Evolutionary conservation across 92 coral and sea anemone genomes (phyloP).

Genomic region (Palythoa caribaeorum): DNA sequence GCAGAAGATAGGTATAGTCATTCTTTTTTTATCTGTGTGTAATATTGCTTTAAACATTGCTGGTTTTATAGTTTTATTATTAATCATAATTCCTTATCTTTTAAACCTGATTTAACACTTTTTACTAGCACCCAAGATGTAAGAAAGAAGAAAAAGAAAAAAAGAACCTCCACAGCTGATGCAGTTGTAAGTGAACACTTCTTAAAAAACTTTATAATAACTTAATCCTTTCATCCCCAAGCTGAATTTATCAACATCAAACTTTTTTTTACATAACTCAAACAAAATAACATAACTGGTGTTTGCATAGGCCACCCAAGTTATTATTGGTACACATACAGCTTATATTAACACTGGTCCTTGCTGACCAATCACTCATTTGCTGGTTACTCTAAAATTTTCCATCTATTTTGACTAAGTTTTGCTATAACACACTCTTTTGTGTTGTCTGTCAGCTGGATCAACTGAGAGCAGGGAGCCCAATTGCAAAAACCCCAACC

Average conservation of each 20-base stretch:
- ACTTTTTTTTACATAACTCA: no score
- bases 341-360: no score
- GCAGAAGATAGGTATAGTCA: conserved; percentile 72
- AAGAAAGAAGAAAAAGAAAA: conserved; percentile 88
- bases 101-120: neutral
- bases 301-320: no score
- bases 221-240: no score
- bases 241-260: no score
- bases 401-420: neutral
- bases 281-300: no score
- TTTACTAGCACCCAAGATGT: conserved; percentile 69
- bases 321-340: no score
- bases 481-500: conserved; percentile 88
- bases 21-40: neutral
- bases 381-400: no score
- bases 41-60: no score
- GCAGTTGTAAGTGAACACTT: conserved; percentile 69
- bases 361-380: no score
- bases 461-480: conserved; percentile 79
- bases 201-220: neutral
- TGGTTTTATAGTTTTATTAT: neutral
- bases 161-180: conserved; percentile 83
- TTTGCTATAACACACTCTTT: no score
- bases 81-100: neutral
- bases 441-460: conserved; percentile 68